These are phyloP conservation scores for Mesoligia furuncula DNA, from an alignment of 2,888 invertebrate genomes.

Conservation along the genomic window DNA sequence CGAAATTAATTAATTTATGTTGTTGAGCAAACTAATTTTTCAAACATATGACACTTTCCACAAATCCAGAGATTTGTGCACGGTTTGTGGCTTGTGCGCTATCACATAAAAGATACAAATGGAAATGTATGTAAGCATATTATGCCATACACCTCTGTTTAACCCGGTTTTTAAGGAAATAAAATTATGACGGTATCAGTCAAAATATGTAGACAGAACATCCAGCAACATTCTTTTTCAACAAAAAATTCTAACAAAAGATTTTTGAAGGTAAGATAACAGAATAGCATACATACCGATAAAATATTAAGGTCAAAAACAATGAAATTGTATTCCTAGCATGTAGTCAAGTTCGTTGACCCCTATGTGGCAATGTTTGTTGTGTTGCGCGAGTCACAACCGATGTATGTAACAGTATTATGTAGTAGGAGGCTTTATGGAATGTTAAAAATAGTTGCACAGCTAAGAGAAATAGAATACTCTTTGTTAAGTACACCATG, in stretches of 20 bases:
- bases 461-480: not conserved
- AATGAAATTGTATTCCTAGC: not conserved
- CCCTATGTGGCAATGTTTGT: conserved; percentile 30
- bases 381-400: conserved; percentile 25
- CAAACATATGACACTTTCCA: too few relatives aligned
- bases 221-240: not conserved
- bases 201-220: not conserved
- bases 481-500: not conserved
- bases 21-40: too few relatives aligned
- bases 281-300: not conserved
- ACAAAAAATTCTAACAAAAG: too few relatives aligned
- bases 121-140: not conserved
- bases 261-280: not conserved
- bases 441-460: conserved; percentile 4
- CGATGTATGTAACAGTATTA: too few relatives aligned
- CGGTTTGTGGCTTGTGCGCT: not conserved
- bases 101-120: not conserved
- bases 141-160: not conserved
- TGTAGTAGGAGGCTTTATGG: not conserved
- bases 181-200: not conserved
- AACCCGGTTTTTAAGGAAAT: too few relatives aligned
- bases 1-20: too few relatives aligned
- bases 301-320: conserved; percentile 3
- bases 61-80: not conserved
- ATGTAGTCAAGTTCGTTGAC: conserved; percentile 20